Evolutionary conservation across 2,888 invertebrate species (phyloP).

Genomic region (Epirrhoe alternata): DNA sequence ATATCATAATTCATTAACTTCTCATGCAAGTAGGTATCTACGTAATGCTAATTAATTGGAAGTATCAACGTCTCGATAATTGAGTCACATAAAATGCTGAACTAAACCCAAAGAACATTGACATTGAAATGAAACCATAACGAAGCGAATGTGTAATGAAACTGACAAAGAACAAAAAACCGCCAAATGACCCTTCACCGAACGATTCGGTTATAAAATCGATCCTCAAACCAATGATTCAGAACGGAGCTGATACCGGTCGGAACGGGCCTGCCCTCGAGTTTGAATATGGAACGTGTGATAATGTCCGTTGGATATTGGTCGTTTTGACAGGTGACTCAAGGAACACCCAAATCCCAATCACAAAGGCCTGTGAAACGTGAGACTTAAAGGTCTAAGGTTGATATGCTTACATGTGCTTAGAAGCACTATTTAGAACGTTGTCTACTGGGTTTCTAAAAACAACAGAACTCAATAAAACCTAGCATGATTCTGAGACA

Average conservation of each 20-base stretch:
- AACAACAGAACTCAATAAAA: too few relatives aligned
- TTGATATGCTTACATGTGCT: background rate
- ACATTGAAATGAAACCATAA: background rate
- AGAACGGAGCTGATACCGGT: conserved; percentile 68
- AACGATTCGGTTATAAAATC: conserved; percentile 53
- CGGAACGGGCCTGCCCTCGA: conserved; percentile 55
- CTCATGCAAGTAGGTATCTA: too few relatives aligned
- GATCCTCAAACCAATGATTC: conserved; percentile 68
- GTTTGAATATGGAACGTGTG: conserved; percentile 40
- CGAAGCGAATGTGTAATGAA: background rate
- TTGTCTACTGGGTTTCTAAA: background rate
- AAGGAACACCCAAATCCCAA: background rate
- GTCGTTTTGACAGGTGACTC: conserved; percentile 23
- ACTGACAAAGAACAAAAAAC: conserved; percentile 1
- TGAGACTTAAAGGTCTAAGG: background rate
- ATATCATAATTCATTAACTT: background rate
- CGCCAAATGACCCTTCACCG: conserved; percentile 27
- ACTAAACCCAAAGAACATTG: background rate
- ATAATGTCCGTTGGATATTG: conserved; percentile 24
- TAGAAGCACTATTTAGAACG: background rate
- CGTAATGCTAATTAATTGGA: too few relatives aligned
- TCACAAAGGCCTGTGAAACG: background rate
- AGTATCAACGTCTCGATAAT: background rate
- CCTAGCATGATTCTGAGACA: background rate
- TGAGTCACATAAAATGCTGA: background rate